Evolutionary conservation across 2,113 vertebrate species (phyloP).

Genomic region (Enhydra lutris): DNA sequence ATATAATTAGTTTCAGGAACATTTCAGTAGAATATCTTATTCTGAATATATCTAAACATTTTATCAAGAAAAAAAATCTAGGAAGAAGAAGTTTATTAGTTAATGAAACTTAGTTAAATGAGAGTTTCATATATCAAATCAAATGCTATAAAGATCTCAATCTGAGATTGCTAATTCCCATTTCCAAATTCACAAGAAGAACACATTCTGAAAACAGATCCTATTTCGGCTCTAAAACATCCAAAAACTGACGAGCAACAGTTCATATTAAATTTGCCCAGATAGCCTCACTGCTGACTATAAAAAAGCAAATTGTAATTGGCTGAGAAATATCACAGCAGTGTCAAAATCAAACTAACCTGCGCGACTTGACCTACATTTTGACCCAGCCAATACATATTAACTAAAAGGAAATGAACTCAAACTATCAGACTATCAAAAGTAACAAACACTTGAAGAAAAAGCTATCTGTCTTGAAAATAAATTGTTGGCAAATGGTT

Average conservation of each 20-base stretch:
- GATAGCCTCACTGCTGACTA: background rate
- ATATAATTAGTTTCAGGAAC: background rate
- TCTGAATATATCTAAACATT: background rate
- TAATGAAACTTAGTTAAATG: background rate
- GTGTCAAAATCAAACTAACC: slow-evolving; percentile 1
- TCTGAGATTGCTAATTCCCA: background rate
- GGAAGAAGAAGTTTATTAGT: background rate
- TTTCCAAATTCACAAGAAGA: background rate
- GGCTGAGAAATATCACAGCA: background rate
- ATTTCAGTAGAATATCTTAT: background rate
- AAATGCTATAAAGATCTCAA: background rate
- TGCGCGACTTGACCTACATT: background rate
- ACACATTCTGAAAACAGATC: background rate
- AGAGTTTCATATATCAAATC: background rate
- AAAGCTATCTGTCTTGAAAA: background rate
- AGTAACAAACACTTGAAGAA: background rate
- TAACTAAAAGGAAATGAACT: slow-evolving; percentile 15
- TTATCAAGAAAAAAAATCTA: slow-evolving; percentile 7
- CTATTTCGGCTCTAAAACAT: background rate
- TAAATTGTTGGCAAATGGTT: background rate
- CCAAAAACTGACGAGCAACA: background rate
- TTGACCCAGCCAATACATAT: background rate
- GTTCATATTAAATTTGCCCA: background rate
- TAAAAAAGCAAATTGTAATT: background rate
- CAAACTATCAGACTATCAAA: background rate